Base-by-base conservation (phyloP, 1,140 invertebrate species). In the Meloidogyne exigua region DNA sequence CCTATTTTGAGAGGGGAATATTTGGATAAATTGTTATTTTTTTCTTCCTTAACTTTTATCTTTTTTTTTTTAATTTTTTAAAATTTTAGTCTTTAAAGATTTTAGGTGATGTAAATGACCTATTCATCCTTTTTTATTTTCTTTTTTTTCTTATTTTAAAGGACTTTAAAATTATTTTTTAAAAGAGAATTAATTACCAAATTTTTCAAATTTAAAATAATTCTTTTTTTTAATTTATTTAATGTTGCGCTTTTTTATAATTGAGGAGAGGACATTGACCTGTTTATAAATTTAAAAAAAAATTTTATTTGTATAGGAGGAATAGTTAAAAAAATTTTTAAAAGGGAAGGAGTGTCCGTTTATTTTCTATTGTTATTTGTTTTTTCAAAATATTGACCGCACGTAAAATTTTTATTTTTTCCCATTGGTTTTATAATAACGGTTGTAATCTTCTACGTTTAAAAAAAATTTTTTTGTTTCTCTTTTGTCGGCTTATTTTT, bases 331-430 rank as follows among this genome's bases (percentile, higher is more conserved):
- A n/a, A n/a, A n/a, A 32, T 32, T 32, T 32, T 32, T 32, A 3
- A 2, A 32, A 49, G 15, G n/a, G n/a, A n/a, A n/a, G n/a, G n/a
- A n/a, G 18, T 49, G 13, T 49, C 44, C 13, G 15, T 57, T 57
- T 57, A n/a, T 9, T n/a, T 18, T 57, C 18, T n/a, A 57, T 57
- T 57, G 49, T 57, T 57, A n/a, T 57, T 57, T 57, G 18, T 57
- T 57, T 49, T 49, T 49, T 49, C 15, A 57, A 57, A 57, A 57
- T 49, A 49, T 57, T 57, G 49, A 57, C 49, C 49, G 49, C 49
- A 57, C 3, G 9, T n/a, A 57, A 57, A 57, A 57, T n/a, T 57
- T 57, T 21, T 21, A n/a, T 57, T n/a, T 57, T 49, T 49, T 49
- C 44, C 44, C 44, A 49, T 49, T 18, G 18, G 13, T 49, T 49